phyloP scores from a whole-genome alignment of 2,888 invertebrate genomes.

The Andrena camellia region DNA sequence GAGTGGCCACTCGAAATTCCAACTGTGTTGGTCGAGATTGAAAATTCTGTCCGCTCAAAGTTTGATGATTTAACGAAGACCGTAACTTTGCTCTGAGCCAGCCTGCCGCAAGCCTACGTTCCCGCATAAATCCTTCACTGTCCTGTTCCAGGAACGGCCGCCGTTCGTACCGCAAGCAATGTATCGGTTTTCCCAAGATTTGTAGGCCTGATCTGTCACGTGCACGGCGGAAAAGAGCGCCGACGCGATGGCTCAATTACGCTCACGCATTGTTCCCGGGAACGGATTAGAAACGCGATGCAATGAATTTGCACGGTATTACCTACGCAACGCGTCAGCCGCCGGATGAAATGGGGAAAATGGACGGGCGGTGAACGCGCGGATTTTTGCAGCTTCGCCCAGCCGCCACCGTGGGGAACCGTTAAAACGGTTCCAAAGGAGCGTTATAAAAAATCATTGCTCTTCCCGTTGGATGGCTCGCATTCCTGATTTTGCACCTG shows the following conservation, averaged over 20 bases:
- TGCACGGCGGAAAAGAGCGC: slow-evolving; percentile 9
- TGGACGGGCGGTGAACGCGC: neutral
- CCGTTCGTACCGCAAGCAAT: neutral
- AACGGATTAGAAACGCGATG: slow-evolving; percentile 34
- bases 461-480: slow-evolving; percentile 57
- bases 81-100: neutral
- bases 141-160: slow-evolving; percentile 2
- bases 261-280: slow-evolving; percentile 38
- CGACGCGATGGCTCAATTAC: slow-evolving; percentile 49
- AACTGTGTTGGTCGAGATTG: too few relatives aligned
- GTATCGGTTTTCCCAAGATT: slow-evolving; percentile 26
- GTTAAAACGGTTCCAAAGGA: slow-evolving; percentile 57
- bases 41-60: too few relatives aligned
- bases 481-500: slow-evolving; percentile 58
- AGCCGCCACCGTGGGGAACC: slow-evolving; percentile 42
- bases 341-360: slow-evolving; percentile 14
- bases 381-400: slow-evolving; percentile 37
- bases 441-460: slow-evolving; percentile 59
- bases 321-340: slow-evolving; percentile 5
- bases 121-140: slow-evolving; percentile 2
- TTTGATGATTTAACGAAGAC: neutral
- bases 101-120: neutral
- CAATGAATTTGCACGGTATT: slow-evolving; percentile 45
- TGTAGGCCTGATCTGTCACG: slow-evolving; percentile 28
- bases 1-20: too few relatives aligned